A percentile compares a stretch with the other conserved stretches of the same genome.
Evolutionary conservation across 2,113 vertebrate genomes (phyloP).

Genomic region (Girardinichthys multiradiatus): DNA sequence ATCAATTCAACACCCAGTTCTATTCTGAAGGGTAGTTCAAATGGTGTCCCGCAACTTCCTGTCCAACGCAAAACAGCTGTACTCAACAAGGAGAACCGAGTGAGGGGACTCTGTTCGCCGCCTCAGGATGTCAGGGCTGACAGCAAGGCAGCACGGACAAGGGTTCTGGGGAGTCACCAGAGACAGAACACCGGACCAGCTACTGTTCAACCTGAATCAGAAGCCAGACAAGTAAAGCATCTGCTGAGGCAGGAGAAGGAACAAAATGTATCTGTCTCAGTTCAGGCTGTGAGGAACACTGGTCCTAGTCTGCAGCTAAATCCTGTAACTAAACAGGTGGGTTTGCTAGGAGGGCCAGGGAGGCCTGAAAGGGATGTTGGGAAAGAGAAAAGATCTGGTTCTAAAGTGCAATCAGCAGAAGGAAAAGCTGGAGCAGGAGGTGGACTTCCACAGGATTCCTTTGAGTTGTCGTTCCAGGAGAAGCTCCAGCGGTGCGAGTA

Average conservation of each 20-base stretch:
- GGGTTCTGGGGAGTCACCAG: slow-evolving; percentile 71
- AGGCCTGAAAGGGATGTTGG: not conserved
- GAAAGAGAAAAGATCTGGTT: slow-evolving; percentile 1
- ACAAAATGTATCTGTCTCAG: not conserved
- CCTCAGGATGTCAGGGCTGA: slow-evolving; percentile 50
- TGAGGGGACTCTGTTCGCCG: slow-evolving; percentile 44
- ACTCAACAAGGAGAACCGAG: slow-evolving; percentile 78
- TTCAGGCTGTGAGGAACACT: not conserved
- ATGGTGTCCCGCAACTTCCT: slow-evolving; percentile 37
- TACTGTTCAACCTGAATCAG: not conserved
- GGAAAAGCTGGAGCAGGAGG: not conserved
- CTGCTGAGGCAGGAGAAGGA: slow-evolving; percentile 11
- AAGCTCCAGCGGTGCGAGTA: slow-evolving; percentile 86
- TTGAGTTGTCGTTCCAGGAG: slow-evolving; percentile 88
- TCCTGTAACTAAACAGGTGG: slow-evolving; percentile 49
- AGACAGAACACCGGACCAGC: slow-evolving; percentile 65
- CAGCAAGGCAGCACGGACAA: slow-evolving; percentile 58
- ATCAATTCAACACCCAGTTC: slow-evolving; percentile 53
- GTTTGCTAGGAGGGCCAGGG: not conserved
- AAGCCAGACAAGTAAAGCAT: not conserved
- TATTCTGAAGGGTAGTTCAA: slow-evolving; percentile 48
- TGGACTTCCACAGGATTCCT: slow-evolving; percentile 73
- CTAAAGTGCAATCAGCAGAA: not conserved
- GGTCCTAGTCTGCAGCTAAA: slow-evolving; percentile 12
- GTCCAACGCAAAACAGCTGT: slow-evolving; percentile 84